Evolutionary conservation across 2,888 invertebrate species (phyloP).

Genomic region (Parnassius smintheus): DNA sequence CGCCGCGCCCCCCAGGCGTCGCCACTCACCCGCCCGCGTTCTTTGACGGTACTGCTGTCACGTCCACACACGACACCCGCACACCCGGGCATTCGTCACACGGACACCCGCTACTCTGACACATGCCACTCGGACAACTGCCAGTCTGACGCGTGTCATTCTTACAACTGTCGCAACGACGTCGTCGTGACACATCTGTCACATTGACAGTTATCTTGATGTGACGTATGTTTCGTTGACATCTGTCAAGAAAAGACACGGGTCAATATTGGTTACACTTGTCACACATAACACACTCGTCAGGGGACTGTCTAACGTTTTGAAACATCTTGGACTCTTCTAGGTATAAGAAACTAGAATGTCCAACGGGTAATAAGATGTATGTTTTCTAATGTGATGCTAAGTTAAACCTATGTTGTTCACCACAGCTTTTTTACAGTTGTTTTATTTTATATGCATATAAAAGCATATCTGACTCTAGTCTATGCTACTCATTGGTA

Average conservation of each 20-base stretch:
- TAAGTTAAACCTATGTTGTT: neutral
- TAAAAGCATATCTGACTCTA: neutral
- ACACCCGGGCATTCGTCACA: neutral
- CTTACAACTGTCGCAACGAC: neutral
- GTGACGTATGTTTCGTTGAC: neutral
- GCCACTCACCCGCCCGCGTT: slow-evolving; percentile 5
- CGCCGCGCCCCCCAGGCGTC: slow-evolving; percentile 26
- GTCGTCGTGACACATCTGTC: neutral
- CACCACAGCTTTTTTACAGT: neutral
- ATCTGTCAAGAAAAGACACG: too few relatives aligned
- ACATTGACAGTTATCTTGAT: neutral
- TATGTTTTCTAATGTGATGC: neutral
- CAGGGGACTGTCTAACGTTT: neutral
- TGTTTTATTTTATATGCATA: neutral
- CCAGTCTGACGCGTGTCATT: neutral
- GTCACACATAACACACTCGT: neutral
- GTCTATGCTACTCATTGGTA: slow-evolving; percentile 1
- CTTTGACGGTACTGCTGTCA: slow-evolving; percentile 15
- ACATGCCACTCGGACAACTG: slow-evolving; percentile 2
- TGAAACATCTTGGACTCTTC: neutral
- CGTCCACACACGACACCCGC: slow-evolving; percentile 3
- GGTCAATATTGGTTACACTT: neutral
- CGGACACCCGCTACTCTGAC: neutral
- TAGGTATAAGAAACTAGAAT: neutral
- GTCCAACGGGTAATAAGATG: neutral